Base-by-base conservation (phyloP, 1,140 invertebrate species). In the Calycopis cecrops region DNA sequence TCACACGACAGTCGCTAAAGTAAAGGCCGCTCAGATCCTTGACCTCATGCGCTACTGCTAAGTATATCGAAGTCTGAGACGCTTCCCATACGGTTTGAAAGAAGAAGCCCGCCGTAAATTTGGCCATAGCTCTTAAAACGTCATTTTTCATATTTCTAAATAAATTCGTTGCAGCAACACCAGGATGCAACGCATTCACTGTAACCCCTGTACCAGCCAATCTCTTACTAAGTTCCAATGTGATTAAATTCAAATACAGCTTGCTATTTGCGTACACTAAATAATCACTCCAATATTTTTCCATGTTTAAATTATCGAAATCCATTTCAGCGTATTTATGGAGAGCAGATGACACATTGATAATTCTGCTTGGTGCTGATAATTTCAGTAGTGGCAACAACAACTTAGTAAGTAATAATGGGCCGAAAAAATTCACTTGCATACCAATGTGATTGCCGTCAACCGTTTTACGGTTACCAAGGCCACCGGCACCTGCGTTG, bases 341-440 rank as follows among this genome's bases (percentile, higher is more conserved):
- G 3, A 96, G 87, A 58, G 93, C 89, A 0, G 96, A 97, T 0
- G 95, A 94, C 0, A 97, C 94, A 28, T 95, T 92, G 0, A 98
- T 89, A 51, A 99, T 94, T 40, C 97, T 91, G 55, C 93, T 92
- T 0, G 94, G 93, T 0, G 91, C 90, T 3, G 94, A 94, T 62
- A 90, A 90, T 83, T 96, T 97, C 62, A 97, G 69, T 12, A 84
- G 59, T 8, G 84, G 84, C 49, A 98, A 65, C 9, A 92, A 76
- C 17, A 92, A 78, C 73, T 91, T 90, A 1, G 95, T 97, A 10
- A 97, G 79, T 16, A 97, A 86, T 74, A 96, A 97, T 35, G 94
- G 94, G 0, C 94, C 94, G 73, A 95, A 95, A 72, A 97, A 94
- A 84, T 98, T 98, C 3, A 96, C 95, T 47, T 93, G 95, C 92